Evolutionary conservation across 2,113 vertebrate species (phyloP), one percentile per base, ranked within the genome.

Genomic region (Bubalus kerabau): DNA sequence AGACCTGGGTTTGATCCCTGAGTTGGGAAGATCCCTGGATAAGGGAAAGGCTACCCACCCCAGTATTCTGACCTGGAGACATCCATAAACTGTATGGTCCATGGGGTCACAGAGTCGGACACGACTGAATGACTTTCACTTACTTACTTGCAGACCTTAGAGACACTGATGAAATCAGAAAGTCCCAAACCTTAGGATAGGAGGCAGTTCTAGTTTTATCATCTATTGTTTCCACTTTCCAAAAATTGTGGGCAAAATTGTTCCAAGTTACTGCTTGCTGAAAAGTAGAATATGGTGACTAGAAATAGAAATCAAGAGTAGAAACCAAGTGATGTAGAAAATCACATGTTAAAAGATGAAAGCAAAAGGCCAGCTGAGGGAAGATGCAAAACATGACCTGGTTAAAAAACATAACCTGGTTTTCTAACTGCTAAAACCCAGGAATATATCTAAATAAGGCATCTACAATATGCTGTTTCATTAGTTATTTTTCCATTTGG

Each of bases 241-340:
- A 60, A 94, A 43, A 87, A 60, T 9, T 56, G 19, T 26, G 15
- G 23, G 56, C 46, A 83, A n/a, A 9, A 46, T 93, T 59, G 7
- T 32, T 32, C 30, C 23, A 59, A 59, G 48, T 76, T 46, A 40
- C 52, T 60, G 23, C 60, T 81, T 95, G 48, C 54, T 94, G 54
- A 90, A 80, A 91, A 90, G 32, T 64, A 81, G 74, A 36, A 32
- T 92, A 36, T 81, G 60, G 81, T 85, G 43, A 48, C n/a, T 71
- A 3, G 46, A 78, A 71, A 86, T 93, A 97, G 84, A 92, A 82
- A 94, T 97, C 76, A 64, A 96, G 94, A 86, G 86, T 21, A 93
- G 86, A 64, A 93, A 81, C 85, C 80, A 96, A 81, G 80, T 80
- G 23, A 64, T n/a, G n/a, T 78, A 23, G n/a, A 88, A 97, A 96